Evolutionary conservation across 1,140 invertebrate genomes (phyloP), one percentile per base, ranked within the genome.

Genomic region (Rhagoletis zephyria): DNA sequence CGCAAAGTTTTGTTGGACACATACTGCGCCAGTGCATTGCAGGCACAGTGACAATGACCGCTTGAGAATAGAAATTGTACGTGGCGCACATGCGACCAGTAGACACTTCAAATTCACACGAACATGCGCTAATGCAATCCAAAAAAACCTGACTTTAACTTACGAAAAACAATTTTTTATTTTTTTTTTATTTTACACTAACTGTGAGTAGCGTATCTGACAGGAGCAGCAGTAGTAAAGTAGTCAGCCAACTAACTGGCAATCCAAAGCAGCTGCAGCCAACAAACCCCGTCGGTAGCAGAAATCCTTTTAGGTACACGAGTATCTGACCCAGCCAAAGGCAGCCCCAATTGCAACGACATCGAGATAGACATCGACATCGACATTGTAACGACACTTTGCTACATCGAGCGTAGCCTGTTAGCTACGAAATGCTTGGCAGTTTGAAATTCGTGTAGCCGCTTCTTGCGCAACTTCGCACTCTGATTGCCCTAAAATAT

Each of bases 291-390:
- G 40, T 74, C 67, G n/a, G 74, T 77, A 16, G 5, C 14, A 77
- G 40, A 10, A 56, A 51, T 16, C 45, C 48, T 4, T 77, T 56
- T 81, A 30, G 48, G 9, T 3, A 42, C 16, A 81, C 16, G 3
- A 81, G 74, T n/a, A 45, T 19, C 74, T 81, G 74, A 56, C 74
- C 45, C 74, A 56, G n/a, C 74, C n/a, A 56, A 56, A 30, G 74
- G 48, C 7, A 48, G 9, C 9, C 6, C 64, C 40, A 48, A 30
- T 1, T 30, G 30, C 30, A 30, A 30, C 30, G 30, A 30, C 30
- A 30, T 30, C 30, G 30, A 30, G 30, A 30, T 30, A 30, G 30
- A 30, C 30, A 30, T 30, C 67, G 9, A 56, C n/a, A 19, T 16
- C 16, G n/a, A 51, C 45, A 81, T 16, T 56, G 45, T n/a, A 42